Conservation (phyloP, 2,113 vertebrate species). For the Sinocyclocheilus anshuiensis region DNA sequence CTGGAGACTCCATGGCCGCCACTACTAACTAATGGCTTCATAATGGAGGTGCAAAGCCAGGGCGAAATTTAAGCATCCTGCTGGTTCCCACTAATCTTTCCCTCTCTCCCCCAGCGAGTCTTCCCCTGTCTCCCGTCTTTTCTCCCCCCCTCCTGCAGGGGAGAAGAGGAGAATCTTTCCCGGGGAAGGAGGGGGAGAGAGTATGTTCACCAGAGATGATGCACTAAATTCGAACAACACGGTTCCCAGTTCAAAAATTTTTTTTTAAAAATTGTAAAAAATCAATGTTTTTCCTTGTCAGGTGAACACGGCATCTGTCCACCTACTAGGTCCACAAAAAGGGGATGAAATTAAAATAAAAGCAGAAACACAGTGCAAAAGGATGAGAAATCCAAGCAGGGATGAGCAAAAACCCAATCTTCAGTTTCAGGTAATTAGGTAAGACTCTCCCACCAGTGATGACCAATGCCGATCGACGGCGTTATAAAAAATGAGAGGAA, state of each 20-base stretch:
- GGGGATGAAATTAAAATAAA: not conserved
- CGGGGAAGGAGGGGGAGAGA: slow-evolving; percentile 63
- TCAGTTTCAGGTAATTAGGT: slow-evolving; percentile 45
- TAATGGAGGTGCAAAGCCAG: slow-evolving; percentile 87
- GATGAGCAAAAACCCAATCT: slow-evolving; percentile 53
- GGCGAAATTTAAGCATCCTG: slow-evolving; percentile 89
- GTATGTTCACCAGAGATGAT: slow-evolving; percentile 63
- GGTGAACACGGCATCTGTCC: not conserved
- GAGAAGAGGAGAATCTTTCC: slow-evolving; percentile 76
- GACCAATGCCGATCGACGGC: not conserved
- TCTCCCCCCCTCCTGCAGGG: slow-evolving; percentile 58
- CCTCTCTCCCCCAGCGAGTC: slow-evolving; percentile 50
- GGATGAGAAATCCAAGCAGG: slow-evolving; percentile 52
- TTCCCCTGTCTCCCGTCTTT: slow-evolving; percentile 52
- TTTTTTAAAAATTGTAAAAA: no score
- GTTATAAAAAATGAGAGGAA: slow-evolving; percentile 25
- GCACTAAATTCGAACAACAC: slow-evolving; percentile 64
- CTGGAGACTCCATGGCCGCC: slow-evolving; percentile 96
- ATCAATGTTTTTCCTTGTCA: not conserved
- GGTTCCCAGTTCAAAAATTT: not conserved
- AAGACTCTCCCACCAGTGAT: slow-evolving; percentile 41
- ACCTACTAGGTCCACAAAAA: not conserved
- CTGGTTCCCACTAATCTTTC: slow-evolving; percentile 59
- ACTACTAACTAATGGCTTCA: slow-evolving; percentile 96
- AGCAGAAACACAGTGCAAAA: slow-evolving; percentile 55